phyloP scores from a whole-genome alignment of 1,140 invertebrate genomes.

The Tyrophagus putrescentiae region DNA sequence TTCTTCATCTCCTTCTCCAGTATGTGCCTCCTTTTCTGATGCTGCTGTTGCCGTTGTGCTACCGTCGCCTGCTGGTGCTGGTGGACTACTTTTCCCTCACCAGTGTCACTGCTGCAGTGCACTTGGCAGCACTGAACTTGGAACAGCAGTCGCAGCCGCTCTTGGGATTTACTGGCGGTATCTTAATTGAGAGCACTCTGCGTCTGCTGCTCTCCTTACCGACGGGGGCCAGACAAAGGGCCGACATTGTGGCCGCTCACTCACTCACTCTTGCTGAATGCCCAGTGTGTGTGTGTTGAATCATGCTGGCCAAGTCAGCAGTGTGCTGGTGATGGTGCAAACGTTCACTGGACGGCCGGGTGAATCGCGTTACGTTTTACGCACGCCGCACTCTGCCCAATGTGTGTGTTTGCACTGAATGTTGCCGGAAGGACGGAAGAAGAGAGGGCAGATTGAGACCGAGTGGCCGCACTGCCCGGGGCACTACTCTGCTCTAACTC shows the following conservation, averaged over 20 bases:
- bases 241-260: constrained; percentile 2
- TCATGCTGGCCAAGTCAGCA: no score
- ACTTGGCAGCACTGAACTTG: no score
- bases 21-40: not conserved
- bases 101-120: no score
- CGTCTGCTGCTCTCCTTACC: not conserved
- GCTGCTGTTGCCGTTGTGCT: no score
- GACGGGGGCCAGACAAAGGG: constrained; percentile 1
- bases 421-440: not conserved
- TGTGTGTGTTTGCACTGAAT: not conserved
- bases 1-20: not conserved
- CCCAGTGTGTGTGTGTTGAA: no score
- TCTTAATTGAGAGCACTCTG: not conserved
- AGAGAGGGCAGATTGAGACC: not conserved
- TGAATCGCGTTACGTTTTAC: not conserved
- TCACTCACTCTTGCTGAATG: no score
- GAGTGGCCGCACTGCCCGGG: not conserved
- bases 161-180: not conserved
- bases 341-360: no score
- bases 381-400: not conserved
- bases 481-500: no score
- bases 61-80: no score
- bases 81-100: no score
- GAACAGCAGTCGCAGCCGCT: not conserved
- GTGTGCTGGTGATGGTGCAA: no score